A percentile compares a stretch with the other conserved stretches of the same genome.
Conservation (phyloP, 1,140 invertebrate species). For the Drosophila littoralis region DNA sequence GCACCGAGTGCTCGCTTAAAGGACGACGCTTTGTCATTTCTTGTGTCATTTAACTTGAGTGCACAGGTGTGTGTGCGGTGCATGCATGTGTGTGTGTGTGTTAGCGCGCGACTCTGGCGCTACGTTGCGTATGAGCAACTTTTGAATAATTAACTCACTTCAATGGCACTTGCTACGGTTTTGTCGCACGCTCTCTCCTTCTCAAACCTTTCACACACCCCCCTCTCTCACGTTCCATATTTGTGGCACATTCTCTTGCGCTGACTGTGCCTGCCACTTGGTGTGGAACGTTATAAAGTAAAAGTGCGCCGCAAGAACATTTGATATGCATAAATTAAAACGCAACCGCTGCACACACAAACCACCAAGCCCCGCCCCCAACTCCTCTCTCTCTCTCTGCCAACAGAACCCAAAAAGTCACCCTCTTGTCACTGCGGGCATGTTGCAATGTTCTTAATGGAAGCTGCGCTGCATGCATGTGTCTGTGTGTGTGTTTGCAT, state of each 20-base stretch:
- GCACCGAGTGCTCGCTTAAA: background rate
- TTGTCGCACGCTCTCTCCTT: background rate
- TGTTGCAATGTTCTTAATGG: constrained; percentile 51
- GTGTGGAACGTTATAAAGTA: constrained; percentile 51
- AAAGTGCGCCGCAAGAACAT: constrained; percentile 52
- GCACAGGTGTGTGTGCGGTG: constrained; percentile 13
- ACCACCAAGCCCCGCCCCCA: background rate
- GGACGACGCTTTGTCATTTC: constrained; percentile 27
- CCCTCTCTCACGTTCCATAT: background rate
- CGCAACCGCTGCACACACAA: constrained; percentile 46
- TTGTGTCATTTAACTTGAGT: constrained; percentile 34
- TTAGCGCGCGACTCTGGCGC: constrained; percentile 1
- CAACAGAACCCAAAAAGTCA: background rate
- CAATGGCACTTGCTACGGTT: constrained; percentile 28
- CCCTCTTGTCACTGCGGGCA: constrained; percentile 11
- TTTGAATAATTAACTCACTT: constrained; percentile 62
- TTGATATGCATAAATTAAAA: constrained; percentile 63
- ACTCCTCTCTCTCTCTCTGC: background rate
- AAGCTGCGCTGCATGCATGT: constrained; percentile 20
- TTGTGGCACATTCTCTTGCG: constrained; percentile 1
- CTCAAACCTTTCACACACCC: background rate
- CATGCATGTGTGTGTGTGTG: constrained; percentile 7
- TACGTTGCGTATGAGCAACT: constrained; percentile 56
- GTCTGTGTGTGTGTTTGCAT: constrained; percentile 8
- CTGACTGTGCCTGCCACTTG: constrained; percentile 35